Base-by-base conservation (phyloP, 2,113 vertebrate genomes). In the Otus sunia region DNA sequence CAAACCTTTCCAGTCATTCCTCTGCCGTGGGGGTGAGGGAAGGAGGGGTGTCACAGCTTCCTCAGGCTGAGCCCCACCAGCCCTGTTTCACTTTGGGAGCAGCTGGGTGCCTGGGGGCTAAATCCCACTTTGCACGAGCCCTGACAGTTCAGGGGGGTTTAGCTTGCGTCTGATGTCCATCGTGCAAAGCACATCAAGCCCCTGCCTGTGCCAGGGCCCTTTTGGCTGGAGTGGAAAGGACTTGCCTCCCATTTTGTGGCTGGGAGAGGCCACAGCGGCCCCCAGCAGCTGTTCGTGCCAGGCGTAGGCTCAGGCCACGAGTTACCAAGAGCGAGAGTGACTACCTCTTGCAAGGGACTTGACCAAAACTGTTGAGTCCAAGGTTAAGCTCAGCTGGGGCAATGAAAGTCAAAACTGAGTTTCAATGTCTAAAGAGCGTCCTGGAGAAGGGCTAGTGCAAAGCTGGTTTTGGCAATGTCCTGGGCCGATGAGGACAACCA, bases 281-380 rank as follows among this genome's bases (percentile, higher is more conserved):
- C 30, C 29, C 37, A 76, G n/a, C 43, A 76, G 36, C 50, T 67
- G 25, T 80, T 36, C 1, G 1, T 41, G 64, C 53, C 20, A 18
- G 22, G 36, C 5, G 64, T 41, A 41, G 64, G 21, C n/a, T 88
- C 15, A 63, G 56, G 36, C 34, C 59, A 60, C 43, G 55, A 30
- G 37, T 16, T 37, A 36, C 25, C 1, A 1, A 72, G 41, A 90
- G 14, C 0, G 0, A 49, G 32, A 63, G 10, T 26, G 23, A 36
- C 15, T 8, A 26, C 32, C 12, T 63, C 27, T 45, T 88, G 21
- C 49, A 45, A 56, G 39, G 36, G 30, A 39, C 56, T 60, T 56
- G 15, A 34, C 14, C 7, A 13, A 78, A 90, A 66, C 25, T 15
- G 4, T 15, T 9, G 45, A 34, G n/a, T 36, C 30, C 34, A 26